Evolutionary conservation across 2,888 invertebrate genomes (phyloP), one percentile per base, ranked within the genome.

Genomic region (Trichopoda pennipes): DNA sequence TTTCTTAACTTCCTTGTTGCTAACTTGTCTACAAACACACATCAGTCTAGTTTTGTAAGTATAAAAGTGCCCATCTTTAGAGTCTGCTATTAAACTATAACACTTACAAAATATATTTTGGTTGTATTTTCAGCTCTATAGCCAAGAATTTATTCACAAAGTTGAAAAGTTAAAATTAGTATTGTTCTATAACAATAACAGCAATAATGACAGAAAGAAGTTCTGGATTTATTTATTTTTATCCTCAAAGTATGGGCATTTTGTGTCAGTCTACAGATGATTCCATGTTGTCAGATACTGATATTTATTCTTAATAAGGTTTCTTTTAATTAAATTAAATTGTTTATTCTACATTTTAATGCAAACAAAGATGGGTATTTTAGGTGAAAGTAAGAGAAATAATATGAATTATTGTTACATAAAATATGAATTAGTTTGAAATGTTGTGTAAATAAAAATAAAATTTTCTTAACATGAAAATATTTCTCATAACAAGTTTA

Each of bases 311-410:
- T 35, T 38, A 38, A 38, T 38, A 38, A 38, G 3, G 38, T 72
- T 60, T 47, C 17, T 53, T 76, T 70, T 63, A 75, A 80, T 80
- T 80, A 72, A 80, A 80, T 76, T 72, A 80, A 76, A 76, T 61
- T 60, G 61, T 66, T 49, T 66, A 53, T 35, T 60, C 32, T 60
- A 1, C 3, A 32, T 63, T 23, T 61, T 14, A 28, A 6, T 6
- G 35, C 8, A 23, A 12, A 7, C 19, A 35, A 14, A 51, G n/a
- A 53, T 38, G 12, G 38, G 12, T 12, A 12, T 12, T 38, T 12
- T 38, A 38, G 38, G 38, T 38, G 38, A 38, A 3, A 12, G 38
- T 12, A 38, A 38, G 10, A 3, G 1, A 12, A 12, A 7, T 12
- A 12, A 38, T 12, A 38, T 38, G 12, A 38, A 38, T 38, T 38